Conservation (phyloP, 1,140 invertebrate species). For the Portunus trituberculatus region DNA sequence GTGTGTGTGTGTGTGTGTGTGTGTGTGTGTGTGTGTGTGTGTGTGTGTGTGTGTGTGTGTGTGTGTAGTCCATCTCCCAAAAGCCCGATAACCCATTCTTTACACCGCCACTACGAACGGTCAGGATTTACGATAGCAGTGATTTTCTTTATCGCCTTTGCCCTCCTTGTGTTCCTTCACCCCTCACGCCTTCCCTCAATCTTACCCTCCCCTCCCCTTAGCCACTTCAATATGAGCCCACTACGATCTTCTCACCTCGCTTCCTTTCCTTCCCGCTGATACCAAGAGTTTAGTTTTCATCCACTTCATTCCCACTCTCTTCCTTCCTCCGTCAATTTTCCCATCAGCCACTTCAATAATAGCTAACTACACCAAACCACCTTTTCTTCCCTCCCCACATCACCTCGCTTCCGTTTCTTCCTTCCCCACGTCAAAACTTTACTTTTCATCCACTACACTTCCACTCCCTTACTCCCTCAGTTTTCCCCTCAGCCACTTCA, state of each 20-base stretch:
- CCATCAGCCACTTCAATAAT: too few species aligned
- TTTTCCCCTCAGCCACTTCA: too few species aligned
- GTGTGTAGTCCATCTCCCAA: conserved; percentile 22
- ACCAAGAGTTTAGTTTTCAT: too few species aligned
- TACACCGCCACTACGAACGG: neutral
- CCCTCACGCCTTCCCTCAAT: neutral
- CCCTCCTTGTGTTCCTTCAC: neutral
- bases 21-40: conserved; percentile 42
- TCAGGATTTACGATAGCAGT: neutral
- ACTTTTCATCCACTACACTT: too few species aligned
- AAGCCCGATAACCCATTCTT: conserved; percentile 43
- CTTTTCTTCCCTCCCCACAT: too few species aligned
- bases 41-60: conserved; percentile 28
- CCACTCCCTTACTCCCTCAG: neutral
- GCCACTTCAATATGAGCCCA: neutral
- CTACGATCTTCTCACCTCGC: neutral
- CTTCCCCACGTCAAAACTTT: too few species aligned
- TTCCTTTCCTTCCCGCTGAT: too few species aligned
- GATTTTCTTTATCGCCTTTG: conserved; percentile 25
- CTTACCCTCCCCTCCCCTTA: neutral
- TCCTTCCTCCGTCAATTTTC: neutral
- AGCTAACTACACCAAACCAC: too few species aligned
- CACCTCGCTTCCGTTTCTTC: neutral
- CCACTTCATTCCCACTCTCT: too few species aligned
- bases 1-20: conserved; percentile 38